Evolutionary conservation across 2,888 invertebrate genomes (phyloP).

Genomic region (Oeneis ivallda): DNA sequence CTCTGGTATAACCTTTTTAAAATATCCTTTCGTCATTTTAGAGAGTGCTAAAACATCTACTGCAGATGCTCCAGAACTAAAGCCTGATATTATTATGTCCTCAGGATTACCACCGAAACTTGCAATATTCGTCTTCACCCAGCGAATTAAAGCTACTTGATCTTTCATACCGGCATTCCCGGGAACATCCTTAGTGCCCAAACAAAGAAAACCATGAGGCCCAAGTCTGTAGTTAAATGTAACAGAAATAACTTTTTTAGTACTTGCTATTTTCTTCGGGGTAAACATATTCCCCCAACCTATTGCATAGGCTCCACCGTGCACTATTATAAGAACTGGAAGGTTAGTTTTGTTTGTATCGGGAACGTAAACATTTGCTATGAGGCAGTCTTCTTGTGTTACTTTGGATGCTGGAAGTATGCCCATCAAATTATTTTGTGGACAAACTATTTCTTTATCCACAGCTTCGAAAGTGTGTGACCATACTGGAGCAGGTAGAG

Average conservation of each 20-base stretch:
- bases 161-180: conserved; percentile 56
- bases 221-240: conserved; percentile 61
- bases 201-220: conserved; percentile 46
- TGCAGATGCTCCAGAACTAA: conserved; percentile 57
- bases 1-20: conserved; percentile 56
- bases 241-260: conserved; percentile 51
- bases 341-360: conserved; percentile 42
- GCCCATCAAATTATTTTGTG: conserved; percentile 32
- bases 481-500: conserved; percentile 50
- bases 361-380: conserved; percentile 48
- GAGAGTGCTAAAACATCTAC: conserved; percentile 59
- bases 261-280: conserved; percentile 46
- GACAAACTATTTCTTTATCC: conserved; percentile 43
- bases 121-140: conserved; percentile 51
- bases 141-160: conserved; percentile 48
- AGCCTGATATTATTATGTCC: conserved; percentile 54
- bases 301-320: conserved; percentile 65
- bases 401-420: conserved; percentile 27
- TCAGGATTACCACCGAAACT: conserved; percentile 52
- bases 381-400: conserved; percentile 46
- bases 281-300: conserved; percentile 53
- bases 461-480: conserved; percentile 42
- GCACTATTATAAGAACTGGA: conserved; percentile 66
- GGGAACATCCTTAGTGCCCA: conserved; percentile 48
- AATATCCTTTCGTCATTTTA: conserved; percentile 51